phyloP scores from a whole-genome alignment of 2,797 vertebrate genomes.

The Hipposideros larvatus region DNA sequence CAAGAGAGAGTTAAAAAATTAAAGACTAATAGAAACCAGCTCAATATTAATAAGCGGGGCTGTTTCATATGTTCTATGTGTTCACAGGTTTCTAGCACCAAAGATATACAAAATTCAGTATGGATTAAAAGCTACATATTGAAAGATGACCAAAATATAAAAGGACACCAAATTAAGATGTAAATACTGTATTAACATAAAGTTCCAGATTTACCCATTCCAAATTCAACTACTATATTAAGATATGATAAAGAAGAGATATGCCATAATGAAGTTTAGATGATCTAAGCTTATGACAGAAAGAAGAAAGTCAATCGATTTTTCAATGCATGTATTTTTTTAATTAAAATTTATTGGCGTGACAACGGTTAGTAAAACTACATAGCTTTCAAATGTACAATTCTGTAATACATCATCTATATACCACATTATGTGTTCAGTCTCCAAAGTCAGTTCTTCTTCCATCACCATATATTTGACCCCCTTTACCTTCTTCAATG shows the following conservation, averaged over 20 bases:
- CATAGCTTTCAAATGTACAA: too few relatives aligned
- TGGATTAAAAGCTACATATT: background rate
- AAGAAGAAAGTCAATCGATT: background rate
- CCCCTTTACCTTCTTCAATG: background rate
- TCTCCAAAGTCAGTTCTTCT: too few relatives aligned
- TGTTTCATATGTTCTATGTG: background rate
- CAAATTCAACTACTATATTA: background rate
- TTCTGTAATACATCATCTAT: too few relatives aligned
- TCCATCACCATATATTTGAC: too few relatives aligned
- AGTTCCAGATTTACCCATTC: background rate
- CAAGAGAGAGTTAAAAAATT: background rate
- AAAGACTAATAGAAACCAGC: slow-evolving; percentile 11
- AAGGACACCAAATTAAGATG: background rate
- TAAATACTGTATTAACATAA: slow-evolving; percentile 5
- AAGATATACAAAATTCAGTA: slow-evolving; percentile 21
- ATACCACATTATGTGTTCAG: too few relatives aligned
- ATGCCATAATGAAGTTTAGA: background rate
- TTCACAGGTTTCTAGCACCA: background rate
- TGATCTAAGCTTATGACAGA: background rate
- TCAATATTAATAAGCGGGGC: background rate
- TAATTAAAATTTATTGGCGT: too few relatives aligned
- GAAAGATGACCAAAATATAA: slow-evolving; percentile 52
- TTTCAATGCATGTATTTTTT: background rate
- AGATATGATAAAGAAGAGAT: background rate
- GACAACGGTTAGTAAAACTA: too few relatives aligned